Evolutionary conservation across 2,797 vertebrate species (phyloP), one percentile per base, ranked within the genome.

Genomic region (Danio choprae): DNA sequence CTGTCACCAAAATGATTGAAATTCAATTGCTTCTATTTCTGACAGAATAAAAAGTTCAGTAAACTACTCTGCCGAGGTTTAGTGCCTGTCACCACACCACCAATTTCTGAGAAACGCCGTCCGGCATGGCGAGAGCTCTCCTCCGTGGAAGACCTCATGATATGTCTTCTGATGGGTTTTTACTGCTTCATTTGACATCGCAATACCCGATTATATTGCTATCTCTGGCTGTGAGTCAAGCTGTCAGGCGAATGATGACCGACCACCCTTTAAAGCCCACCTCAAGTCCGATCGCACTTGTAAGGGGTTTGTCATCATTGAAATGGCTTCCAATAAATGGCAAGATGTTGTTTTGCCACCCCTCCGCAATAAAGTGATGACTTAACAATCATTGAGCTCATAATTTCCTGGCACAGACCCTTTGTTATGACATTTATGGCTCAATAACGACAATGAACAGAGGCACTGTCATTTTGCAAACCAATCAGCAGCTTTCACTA

Each of bases 131-230:
- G 71, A 58, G 85, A 81, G 84, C 80, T 59, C 82, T 20, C 6
- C 84, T 81, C 41, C 2, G 41, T 72, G 2, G 84, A 73, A 85
- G 83, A 87, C 86, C 87, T 81, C 85, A 62, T 88, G 85, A 90
- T 89, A 81, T 89, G 80, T 81, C 82, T 86, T 81, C 50, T 87
- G 84, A 90, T 86, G 82, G 86, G 77, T 84, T 86, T 89, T 89
- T 82, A 80, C 88, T 86, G 90, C 81, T 90, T 91, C 91, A 90
- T 92, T 91, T 89, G 88, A 92, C 85, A 84, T 86, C 53, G 80
- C 68, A 89, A 87, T 79, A 87, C 86, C 81, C 89, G 88, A 89
- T 92, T 90, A 91, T 85, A 85, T 89, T 87, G 89, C 79, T 69
- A 87, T 92, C 88, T 84, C 74, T 6, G 81, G 74, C 79, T 53